Base-by-base conservation (phyloP, 2,888 invertebrate genomes). In the Rugalucina vietnamica region DNA sequence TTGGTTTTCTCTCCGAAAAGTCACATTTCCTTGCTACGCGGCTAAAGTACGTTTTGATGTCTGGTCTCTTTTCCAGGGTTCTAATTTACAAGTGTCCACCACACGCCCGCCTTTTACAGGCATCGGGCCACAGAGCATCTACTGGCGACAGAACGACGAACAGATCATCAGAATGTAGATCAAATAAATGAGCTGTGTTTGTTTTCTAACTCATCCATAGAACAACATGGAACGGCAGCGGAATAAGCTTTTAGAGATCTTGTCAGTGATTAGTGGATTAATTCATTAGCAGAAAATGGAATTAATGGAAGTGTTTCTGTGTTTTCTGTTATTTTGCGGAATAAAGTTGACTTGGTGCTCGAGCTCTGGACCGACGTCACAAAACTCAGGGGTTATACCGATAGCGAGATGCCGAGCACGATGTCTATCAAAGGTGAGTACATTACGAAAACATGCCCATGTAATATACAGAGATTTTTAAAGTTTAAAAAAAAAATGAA, bases 321-420 rank as follows among this genome's bases (percentile, higher is more conserved):
- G 65, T 65, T 12, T 65, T 34, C 34, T 65, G 65, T 34, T 65
- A n/a, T 65, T 65, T 65, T 65, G 34, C 21, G 65, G 34, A 65
- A 34, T 65, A 18, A 65, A 34, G 34, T 65, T 65, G 8, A 21
- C 65, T 21, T 65, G 65, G 34, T 34, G 65, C 34, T 24, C 60
- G 29, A 34, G 3, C 34, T 5, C 65, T 1, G 8, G 34, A 10
- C 12, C 65, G 14, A 18, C 32, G 5, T 65, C 65, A 5, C 65
- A 65, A 21, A 65, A 65, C 18, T 34, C 80, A 39, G 80, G 80
- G 39, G 80, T 81, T 24, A 76, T 81, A 18, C 70, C 80, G 0
- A 76, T 76, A 50, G 80, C 80, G 12, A 75, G 80, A 27, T 81
- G 80, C 54, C 70, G 80, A 54, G 65, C 76, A 49, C 75, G 70